phyloP scores from a whole-genome alignment of 2,888 invertebrate genomes.

The Byasa hedistus region DNA sequence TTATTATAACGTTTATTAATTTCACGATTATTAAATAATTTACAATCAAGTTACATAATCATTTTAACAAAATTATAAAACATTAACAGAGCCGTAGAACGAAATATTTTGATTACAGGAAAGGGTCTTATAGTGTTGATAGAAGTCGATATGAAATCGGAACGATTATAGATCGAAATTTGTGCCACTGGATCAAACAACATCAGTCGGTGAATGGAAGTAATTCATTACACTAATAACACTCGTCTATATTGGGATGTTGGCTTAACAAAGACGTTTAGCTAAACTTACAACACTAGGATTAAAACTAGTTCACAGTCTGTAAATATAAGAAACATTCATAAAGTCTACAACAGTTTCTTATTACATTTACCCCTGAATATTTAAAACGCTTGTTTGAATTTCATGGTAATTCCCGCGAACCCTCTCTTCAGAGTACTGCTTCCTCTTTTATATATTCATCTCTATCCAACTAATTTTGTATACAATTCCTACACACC shows the following conservation, averaged over 20 bases:
- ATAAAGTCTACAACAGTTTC: background rate
- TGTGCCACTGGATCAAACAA: conserved; percentile 25
- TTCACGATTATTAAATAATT: background rate
- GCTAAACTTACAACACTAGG: background rate
- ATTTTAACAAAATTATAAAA: background rate
- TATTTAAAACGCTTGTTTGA: no score
- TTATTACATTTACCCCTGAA: no score
- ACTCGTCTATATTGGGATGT: conserved; percentile 28
- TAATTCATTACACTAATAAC: conserved; percentile 28
- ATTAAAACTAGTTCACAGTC: background rate
- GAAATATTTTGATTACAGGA: no score
- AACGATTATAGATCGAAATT: conserved; percentile 25
- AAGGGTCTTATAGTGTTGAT: background rate
- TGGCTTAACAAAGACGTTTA: conserved; percentile 25
- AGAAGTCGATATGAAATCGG: conserved; percentile 6
- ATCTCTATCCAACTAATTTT: background rate
- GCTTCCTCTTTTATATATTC: background rate
- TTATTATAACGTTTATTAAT: background rate
- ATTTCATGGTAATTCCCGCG: no score
- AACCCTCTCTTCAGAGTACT: background rate
- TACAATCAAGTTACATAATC: no score
- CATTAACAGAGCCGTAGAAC: background rate
- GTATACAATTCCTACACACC: background rate
- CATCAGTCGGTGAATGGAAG: conserved; percentile 20
- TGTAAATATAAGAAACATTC: background rate